A percentile compares a stretch with the other conserved stretches of the same genome.
These are phyloP conservation scores for Gymnoscopelus braueri DNA, from an alignment of 2,797 vertebrate species.

Conservation along the genomic window DNA sequence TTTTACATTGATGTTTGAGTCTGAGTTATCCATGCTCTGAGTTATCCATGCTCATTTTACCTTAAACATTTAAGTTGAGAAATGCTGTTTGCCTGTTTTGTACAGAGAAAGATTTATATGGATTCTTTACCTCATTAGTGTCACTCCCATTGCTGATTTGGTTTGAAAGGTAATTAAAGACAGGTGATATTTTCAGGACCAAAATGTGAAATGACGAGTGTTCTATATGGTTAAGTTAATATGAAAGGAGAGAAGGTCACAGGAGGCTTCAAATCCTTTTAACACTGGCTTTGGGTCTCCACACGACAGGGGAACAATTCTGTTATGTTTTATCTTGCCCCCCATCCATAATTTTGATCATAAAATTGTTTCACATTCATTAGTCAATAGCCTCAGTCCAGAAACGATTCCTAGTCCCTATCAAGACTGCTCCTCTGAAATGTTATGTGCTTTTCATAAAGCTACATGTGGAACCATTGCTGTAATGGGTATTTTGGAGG, in stretches of 20 bases:
- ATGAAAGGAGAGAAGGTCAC: neutral
- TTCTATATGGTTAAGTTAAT: slow-evolving; percentile 47
- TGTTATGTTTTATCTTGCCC: slow-evolving; percentile 11
- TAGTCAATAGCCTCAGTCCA: slow-evolving; percentile 3
- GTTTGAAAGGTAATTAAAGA: slow-evolving; percentile 55
- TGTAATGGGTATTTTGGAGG: slow-evolving; percentile 41
- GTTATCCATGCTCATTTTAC: slow-evolving; percentile 34
- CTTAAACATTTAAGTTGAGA: slow-evolving; percentile 26
- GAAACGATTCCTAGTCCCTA: neutral
- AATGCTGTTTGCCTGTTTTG: slow-evolving; percentile 20
- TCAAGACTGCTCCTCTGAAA: neutral
- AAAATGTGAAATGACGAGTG: slow-evolving; percentile 60
- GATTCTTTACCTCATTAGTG: slow-evolving; percentile 60
- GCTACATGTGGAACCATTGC: slow-evolving; percentile 23
- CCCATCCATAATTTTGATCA: slow-evolving; percentile 12
- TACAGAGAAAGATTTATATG: slow-evolving; percentile 35
- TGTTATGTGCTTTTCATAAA: slow-evolving; percentile 1
- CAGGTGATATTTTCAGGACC: slow-evolving; percentile 68
- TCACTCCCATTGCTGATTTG: slow-evolving; percentile 44
- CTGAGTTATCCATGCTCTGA: neutral
- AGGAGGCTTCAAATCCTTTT: neutral
- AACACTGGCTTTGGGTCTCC: slow-evolving; percentile 16
- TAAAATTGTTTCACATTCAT: slow-evolving; percentile 11
- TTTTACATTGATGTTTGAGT: no score
- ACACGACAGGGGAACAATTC: slow-evolving; percentile 4